Percentiles rank a stretch among this genome's conserved stretches.
Evolutionary conservation across 2,797 vertebrate genomes (phyloP).

Genomic region (Graptemys geographica): DNA sequence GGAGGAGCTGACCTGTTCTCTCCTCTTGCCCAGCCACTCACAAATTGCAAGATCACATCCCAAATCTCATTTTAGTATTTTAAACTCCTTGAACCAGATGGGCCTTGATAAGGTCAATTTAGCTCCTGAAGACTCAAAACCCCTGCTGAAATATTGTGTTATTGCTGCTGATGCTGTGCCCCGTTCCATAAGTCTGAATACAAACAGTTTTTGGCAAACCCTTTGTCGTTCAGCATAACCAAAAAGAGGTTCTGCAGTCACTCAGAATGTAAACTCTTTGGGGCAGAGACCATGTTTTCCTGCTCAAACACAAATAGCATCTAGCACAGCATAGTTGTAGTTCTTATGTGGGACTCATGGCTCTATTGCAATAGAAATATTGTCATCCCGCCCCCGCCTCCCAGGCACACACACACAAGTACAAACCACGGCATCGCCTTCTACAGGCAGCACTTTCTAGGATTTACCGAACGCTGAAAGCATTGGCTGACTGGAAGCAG

Average conservation of each 20-base stretch:
- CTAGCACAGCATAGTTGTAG: neutral
- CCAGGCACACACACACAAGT: neutral
- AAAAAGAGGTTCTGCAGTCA: neutral
- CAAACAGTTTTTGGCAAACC: neutral
- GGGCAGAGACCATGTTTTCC: neutral
- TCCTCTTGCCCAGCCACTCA: neutral
- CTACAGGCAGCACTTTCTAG: neutral
- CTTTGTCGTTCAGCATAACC: neutral
- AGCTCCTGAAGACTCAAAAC: neutral
- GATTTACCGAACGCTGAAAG: neutral
- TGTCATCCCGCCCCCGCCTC: neutral
- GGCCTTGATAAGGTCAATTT: neutral
- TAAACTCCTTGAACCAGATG: neutral
- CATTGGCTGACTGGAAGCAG: neutral
- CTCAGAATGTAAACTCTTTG: neutral
- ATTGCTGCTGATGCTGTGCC: neutral
- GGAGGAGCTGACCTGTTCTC: neutral
- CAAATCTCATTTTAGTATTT: neutral
- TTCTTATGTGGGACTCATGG: neutral
- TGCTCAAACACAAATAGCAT: neutral
- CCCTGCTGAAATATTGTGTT: neutral
- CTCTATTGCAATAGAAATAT: neutral
- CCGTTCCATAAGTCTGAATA: neutral
- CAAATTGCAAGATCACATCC: neutral
- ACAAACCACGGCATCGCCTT: accelerated